These are phyloP conservation scores for Ecdyonurus torrentis DNA, from an alignment of 2,888 invertebrate genomes.

Conservation along the genomic window DNA sequence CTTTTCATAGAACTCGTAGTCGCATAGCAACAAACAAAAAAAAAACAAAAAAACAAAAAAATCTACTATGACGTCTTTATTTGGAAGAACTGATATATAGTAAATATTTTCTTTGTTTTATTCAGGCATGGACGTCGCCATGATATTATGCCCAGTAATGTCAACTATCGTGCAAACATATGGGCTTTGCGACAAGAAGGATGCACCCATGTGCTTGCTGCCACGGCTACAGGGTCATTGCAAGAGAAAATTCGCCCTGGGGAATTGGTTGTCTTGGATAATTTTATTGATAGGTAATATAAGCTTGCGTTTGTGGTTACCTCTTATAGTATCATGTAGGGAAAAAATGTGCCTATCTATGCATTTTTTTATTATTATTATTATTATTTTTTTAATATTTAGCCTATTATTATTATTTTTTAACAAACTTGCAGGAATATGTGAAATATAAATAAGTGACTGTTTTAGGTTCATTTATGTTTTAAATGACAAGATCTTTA, in stretches of 20 bases:
- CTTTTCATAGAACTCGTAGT: too few species aligned
- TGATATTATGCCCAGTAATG: constrained; percentile 60
- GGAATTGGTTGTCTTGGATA: constrained; percentile 73
- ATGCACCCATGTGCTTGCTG: constrained; percentile 83
- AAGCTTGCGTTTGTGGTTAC: background rate
- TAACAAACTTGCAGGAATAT: constrained; percentile 4
- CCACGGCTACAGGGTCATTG: constrained; percentile 89
- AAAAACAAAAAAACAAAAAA: too few species aligned
- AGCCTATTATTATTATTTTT: background rate
- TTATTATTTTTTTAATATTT: background rate
- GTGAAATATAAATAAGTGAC: too few species aligned
- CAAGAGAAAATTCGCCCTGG: constrained; percentile 75
- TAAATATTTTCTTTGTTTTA: constrained; percentile 12
- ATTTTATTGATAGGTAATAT: constrained; percentile 58
- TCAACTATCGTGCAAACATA: constrained; percentile 94
- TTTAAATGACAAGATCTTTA: too few species aligned
- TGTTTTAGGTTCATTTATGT: too few species aligned
- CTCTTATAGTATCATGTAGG: background rate
- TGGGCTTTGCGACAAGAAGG: constrained; percentile 77
- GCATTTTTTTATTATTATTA: constrained; percentile 4
- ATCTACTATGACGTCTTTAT: too few species aligned
- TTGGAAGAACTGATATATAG: too few species aligned
- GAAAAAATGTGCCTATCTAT: background rate
- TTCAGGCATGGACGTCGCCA: constrained; percentile 45
- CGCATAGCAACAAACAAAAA: too few species aligned